Percentiles rank a stretch among this genome's conserved stretches.
These are phyloP conservation scores for Sprattus sprattus DNA, from an alignment of 2,113 vertebrate genomes.

Conservation along the genomic window DNA sequence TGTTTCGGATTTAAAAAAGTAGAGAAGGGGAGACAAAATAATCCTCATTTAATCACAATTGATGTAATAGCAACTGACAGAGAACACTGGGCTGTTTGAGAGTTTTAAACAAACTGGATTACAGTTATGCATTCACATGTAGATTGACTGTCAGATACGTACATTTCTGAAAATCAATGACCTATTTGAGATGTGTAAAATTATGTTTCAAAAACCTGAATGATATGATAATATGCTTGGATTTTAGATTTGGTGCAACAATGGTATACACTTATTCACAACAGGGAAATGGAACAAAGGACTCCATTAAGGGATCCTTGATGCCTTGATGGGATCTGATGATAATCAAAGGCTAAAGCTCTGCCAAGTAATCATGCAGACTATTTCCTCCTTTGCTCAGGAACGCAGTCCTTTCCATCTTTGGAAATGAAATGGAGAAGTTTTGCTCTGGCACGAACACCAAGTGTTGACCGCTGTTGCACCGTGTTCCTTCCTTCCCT, in stretches of 20 bases:
- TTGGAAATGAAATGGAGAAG: not conserved
- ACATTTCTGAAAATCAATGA: not conserved
- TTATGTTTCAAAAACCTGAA: not conserved
- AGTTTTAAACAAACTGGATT: not conserved
- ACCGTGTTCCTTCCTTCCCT: not conserved
- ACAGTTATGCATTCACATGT: not conserved
- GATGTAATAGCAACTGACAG: not conserved
- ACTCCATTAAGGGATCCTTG: not conserved
- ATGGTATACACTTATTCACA: not conserved
- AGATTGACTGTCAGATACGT: not conserved
- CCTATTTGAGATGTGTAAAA: not conserved
- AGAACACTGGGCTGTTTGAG: not conserved
- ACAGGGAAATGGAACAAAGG: not conserved
- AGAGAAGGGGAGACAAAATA: not conserved
- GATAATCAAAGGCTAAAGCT: not conserved
- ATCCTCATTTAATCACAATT: slow-evolving; percentile 12
- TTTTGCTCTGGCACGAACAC: not conserved
- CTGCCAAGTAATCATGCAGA: not conserved
- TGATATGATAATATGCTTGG: not conserved
- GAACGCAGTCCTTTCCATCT: not conserved
- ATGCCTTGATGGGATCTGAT: not conserved
- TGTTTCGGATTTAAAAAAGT: not conserved
- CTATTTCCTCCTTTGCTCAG: not conserved
- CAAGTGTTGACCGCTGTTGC: not conserved
- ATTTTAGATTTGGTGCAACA: not conserved